Evolutionary conservation across 2,797 vertebrate species (phyloP).

Genomic region (Phrynocephalus vlangalii): DNA sequence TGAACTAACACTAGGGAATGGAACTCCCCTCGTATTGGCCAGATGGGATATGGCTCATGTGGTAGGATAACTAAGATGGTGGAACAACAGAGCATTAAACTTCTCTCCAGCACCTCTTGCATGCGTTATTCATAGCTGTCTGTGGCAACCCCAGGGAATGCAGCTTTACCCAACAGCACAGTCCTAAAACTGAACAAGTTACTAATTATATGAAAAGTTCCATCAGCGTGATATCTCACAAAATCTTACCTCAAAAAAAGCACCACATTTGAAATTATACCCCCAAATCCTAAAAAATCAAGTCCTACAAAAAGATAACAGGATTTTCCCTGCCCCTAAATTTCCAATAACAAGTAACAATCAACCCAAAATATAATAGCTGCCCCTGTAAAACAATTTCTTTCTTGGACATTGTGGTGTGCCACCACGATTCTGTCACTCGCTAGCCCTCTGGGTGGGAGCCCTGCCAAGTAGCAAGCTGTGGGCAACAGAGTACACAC

Average conservation of each 20-base stretch:
- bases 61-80: too few species aligned
- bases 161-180: neutral
- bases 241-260: too few species aligned
- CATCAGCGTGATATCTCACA: too few species aligned
- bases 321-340: neutral
- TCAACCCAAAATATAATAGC: neutral
- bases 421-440: neutral
- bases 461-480: conserved; percentile 7
- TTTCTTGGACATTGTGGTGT: neutral
- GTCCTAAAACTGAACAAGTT: neutral
- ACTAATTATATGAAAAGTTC: neutral
- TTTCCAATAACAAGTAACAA: neutral
- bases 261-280: too few species aligned
- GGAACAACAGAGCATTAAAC: neutral
- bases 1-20: too few species aligned
- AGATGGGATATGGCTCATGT: too few species aligned
- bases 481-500: neutral
- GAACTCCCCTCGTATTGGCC: too few species aligned
- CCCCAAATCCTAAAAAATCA: too few species aligned
- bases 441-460: conserved; percentile 4
- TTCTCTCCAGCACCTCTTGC: neutral
- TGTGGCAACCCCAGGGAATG: neutral
- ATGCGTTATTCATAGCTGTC: neutral
- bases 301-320: neutral
- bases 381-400: neutral